Evolutionary conservation across 1,140 invertebrate species (phyloP).

Genomic region (Saccostrea cuccullata): DNA sequence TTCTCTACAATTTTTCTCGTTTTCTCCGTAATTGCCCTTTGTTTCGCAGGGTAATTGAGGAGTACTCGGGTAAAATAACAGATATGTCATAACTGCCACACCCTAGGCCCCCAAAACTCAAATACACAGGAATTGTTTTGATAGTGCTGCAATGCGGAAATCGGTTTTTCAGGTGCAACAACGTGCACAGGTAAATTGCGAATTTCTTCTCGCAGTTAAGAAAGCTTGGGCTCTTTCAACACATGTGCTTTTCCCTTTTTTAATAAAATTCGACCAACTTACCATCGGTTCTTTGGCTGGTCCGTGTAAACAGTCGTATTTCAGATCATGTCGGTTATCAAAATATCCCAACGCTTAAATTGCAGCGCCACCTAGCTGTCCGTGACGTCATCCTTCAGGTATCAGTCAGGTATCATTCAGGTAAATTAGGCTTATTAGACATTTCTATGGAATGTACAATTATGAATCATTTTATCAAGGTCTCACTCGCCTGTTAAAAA

Average conservation of each 20-base stretch:
- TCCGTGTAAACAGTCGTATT: slow-evolving; percentile 3
- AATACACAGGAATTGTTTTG: background rate
- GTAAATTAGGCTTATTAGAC: background rate
- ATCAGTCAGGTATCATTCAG: background rate
- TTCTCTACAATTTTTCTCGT: background rate
- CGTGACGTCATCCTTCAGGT: slow-evolving; percentile 4
- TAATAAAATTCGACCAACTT: background rate
- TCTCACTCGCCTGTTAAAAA: too few species aligned
- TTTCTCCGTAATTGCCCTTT: too few species aligned
- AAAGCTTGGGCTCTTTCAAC: background rate
- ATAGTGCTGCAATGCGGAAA: slow-evolving; percentile 12
- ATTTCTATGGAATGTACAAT: background rate
- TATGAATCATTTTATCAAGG: too few species aligned
- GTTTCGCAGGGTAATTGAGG: background rate
- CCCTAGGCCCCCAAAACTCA: background rate
- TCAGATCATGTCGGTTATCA: slow-evolving; percentile 33
- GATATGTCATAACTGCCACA: background rate
- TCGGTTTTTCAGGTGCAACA: slow-evolving; percentile 4
- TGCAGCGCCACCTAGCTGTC: slow-evolving; percentile 26
- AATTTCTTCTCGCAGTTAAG: background rate
- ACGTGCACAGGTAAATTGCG: background rate
- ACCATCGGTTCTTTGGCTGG: background rate
- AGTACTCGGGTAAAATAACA: background rate
- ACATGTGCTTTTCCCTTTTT: background rate
- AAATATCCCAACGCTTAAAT: slow-evolving; percentile 32